These are phyloP conservation scores for Chelonus formosanus DNA, from an alignment of 2,888 invertebrate species.

Conservation along the genomic window DNA sequence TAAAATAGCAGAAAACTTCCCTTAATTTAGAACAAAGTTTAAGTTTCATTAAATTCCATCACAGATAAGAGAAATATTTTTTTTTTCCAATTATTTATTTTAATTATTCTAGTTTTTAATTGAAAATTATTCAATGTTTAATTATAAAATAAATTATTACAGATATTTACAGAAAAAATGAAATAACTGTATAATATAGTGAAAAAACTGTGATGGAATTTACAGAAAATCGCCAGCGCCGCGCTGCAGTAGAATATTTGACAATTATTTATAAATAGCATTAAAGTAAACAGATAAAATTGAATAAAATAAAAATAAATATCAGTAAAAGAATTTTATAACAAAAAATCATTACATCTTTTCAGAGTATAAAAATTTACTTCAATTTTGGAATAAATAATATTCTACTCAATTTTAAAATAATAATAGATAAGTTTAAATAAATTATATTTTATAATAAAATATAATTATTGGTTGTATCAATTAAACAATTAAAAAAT, in stretches of 20 bases:
- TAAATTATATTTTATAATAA: no score
- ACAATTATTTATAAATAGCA: constrained; percentile 39
- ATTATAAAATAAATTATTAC: no score
- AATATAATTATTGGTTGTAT: no score
- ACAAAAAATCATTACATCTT: no score
- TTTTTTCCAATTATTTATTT: neutral
- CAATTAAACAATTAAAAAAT: no score
- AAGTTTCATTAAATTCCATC: constrained; percentile 6
- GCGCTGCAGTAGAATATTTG: constrained; percentile 56
- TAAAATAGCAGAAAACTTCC: constrained; percentile 57
- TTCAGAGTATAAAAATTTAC: no score
- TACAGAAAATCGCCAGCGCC: constrained; percentile 49
- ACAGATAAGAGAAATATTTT: neutral
- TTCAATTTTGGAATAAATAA: no score
- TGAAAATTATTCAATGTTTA: neutral
- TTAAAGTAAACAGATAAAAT: constrained; percentile 6
- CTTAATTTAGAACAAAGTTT: constrained; percentile 23
- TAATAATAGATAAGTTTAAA: no score
- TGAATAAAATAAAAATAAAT: neutral
- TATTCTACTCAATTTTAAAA: no score
- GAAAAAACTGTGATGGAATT: constrained; percentile 38
- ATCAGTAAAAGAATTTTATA: no score
- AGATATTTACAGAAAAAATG: no score
- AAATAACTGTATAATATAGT: no score
- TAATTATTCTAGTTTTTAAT: neutral